Conservation (phyloP, 2,797 vertebrate genomes). For the Hydrolagus colliei region DNA sequence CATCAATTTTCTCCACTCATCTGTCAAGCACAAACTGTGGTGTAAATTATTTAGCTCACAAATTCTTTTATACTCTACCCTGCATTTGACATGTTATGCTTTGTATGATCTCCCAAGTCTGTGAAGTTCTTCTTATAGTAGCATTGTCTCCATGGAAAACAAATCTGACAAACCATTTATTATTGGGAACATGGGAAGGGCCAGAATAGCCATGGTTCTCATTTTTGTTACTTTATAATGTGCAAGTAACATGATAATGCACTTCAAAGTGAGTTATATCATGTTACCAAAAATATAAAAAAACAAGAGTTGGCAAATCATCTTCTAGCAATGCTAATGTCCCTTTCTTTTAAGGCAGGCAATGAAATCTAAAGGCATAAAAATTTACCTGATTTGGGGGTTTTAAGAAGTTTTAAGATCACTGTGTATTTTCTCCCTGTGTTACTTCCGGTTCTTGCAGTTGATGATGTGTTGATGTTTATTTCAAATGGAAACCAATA, state of each 20-base stretch:
- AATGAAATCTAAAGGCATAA: neutral
- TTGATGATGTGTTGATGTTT: neutral
- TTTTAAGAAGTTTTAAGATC: neutral
- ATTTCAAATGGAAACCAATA: too few relatives aligned
- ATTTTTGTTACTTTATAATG: neutral
- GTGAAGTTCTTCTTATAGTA: neutral
- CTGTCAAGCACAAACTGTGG: neutral
- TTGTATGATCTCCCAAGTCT: neutral
- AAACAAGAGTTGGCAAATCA: neutral
- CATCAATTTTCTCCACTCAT: neutral
- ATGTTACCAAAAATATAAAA: neutral
- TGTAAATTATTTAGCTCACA: constrained; percentile 2
- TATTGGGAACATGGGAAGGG: neutral
- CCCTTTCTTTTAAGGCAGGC: neutral
- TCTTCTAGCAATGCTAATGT: neutral
- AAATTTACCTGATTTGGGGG: neutral
- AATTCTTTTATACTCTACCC: neutral
- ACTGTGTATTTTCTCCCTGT: neutral
- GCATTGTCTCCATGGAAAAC: neutral
- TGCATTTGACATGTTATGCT: neutral
- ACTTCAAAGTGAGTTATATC: neutral
- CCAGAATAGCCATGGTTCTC: neutral
- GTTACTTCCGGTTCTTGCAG: neutral
- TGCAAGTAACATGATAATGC: neutral
- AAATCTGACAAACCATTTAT: neutral